Percentiles rank a stretch among this genome's conserved stretches.
These are phyloP conservation scores for Bradynema listronoti DNA, from an alignment of 1,140 invertebrate genomes.

Conservation along the genomic window DNA sequence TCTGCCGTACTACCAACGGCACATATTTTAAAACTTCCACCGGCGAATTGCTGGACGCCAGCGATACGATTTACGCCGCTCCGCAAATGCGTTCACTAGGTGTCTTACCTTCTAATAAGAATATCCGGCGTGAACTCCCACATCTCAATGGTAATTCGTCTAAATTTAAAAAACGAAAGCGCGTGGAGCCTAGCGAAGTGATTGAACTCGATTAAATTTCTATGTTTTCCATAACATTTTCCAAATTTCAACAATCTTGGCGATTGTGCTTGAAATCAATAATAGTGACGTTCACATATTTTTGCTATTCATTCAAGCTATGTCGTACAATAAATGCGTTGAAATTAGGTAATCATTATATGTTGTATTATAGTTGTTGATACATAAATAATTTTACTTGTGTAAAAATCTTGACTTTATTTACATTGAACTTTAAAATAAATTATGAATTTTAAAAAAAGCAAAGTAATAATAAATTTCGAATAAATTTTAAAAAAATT, in stretches of 20 bases:
- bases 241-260: background rate
- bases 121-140: too few relatives aligned
- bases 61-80: constrained; percentile 21
- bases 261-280: background rate
- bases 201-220: constrained; percentile 25
- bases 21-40: constrained; percentile 22
- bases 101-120: too few relatives aligned
- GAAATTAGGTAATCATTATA: background rate
- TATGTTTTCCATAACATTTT: too few relatives aligned
- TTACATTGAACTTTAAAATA: background rate
- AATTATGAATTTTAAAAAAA: background rate
- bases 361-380: background rate
- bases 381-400: background rate
- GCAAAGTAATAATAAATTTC: background rate
- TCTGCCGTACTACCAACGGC: constrained; percentile 14
- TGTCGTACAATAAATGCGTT: background rate
- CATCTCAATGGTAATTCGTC: too few relatives aligned
- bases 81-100: too few relatives aligned
- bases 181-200: background rate
- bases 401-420: background rate
- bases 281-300: background rate
- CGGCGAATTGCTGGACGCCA: constrained; percentile 27
- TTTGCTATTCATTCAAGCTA: background rate
- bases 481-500: background rate
- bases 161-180: too few relatives aligned